Evolutionary conservation across 2,888 invertebrate genomes (phyloP).

Genomic region (Myopa testacea): DNA sequence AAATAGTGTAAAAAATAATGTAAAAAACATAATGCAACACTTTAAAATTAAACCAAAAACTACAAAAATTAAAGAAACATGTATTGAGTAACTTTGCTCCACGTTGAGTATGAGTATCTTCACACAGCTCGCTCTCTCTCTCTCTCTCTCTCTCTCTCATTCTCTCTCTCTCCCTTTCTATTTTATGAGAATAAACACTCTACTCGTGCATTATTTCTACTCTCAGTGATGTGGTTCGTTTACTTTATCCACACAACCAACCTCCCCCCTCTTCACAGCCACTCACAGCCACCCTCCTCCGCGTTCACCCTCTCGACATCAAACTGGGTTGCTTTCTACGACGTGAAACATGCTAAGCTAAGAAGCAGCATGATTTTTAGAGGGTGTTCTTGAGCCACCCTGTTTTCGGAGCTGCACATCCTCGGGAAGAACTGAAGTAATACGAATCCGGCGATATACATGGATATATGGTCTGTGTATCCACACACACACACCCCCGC

Average conservation of each 20-base stretch:
- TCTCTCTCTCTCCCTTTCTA: too few species aligned
- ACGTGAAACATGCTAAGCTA: not conserved
- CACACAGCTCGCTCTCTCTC: not conserved
- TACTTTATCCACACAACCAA: not conserved
- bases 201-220: not conserved
- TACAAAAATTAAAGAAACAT: too few species aligned
- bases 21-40: too few species aligned
- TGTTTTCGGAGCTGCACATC: not conserved
- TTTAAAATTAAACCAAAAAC: too few species aligned
- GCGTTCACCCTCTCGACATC: not conserved
- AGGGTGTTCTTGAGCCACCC: not conserved
- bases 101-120: too few species aligned
- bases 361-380: not conserved
- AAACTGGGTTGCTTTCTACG: not conserved
- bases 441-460: not conserved
- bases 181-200: too few species aligned
- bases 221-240: conserved; percentile 10
- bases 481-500: not conserved
- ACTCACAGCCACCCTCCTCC: not conserved
- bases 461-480: not conserved
- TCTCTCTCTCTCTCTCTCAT: not conserved
- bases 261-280: conserved; percentile 11
- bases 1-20: too few species aligned
- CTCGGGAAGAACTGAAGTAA: not conserved
- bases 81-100: too few species aligned